phyloP scores from a whole-genome alignment of 1,140 invertebrate species.

The Diuraphis noxia region DNA sequence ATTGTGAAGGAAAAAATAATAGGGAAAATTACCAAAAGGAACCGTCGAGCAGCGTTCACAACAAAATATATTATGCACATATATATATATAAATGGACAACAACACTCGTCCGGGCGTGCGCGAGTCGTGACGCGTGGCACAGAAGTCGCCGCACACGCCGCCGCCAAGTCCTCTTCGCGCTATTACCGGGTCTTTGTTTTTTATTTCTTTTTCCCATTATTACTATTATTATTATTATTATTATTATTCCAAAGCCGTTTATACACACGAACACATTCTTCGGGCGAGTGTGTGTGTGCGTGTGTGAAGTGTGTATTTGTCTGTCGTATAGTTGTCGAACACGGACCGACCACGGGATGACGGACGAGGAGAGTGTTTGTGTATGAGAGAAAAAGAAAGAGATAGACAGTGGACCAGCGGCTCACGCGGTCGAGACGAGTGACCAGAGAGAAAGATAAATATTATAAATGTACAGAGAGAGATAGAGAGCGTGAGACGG shows the following conservation, averaged over 20 bases:
- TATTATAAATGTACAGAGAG: not conserved
- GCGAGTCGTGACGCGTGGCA: conserved; percentile 32
- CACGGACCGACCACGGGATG: not conserved
- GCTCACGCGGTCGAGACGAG: not conserved
- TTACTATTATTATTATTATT: conserved; percentile 12
- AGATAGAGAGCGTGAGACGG: too few relatives aligned
- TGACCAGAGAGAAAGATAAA: not conserved
- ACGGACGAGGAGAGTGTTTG: not conserved
- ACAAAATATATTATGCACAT: not conserved
- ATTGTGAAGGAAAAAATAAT: not conserved
- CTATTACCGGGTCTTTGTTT: not conserved
- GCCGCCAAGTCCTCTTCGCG: not conserved
- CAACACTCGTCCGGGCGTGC: not conserved
- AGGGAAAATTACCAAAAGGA: not conserved
- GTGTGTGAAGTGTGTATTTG: conserved; percentile 22
- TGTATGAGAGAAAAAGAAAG: not conserved
- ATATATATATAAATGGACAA: too few relatives aligned
- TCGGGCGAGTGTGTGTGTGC: not conserved
- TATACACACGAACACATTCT: not conserved
- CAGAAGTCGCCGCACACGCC: conserved; percentile 6
- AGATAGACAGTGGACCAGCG: not conserved
- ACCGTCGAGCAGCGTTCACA: not conserved
- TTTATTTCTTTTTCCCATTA: not conserved
- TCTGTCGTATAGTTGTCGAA: conserved; percentile 34
- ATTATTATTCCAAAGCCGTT: conserved; percentile 2